Percentiles rank a stretch among this genome's conserved stretches.
Conservation (phyloP, 2,797 vertebrate species). For the Phataginus tricuspis region DNA sequence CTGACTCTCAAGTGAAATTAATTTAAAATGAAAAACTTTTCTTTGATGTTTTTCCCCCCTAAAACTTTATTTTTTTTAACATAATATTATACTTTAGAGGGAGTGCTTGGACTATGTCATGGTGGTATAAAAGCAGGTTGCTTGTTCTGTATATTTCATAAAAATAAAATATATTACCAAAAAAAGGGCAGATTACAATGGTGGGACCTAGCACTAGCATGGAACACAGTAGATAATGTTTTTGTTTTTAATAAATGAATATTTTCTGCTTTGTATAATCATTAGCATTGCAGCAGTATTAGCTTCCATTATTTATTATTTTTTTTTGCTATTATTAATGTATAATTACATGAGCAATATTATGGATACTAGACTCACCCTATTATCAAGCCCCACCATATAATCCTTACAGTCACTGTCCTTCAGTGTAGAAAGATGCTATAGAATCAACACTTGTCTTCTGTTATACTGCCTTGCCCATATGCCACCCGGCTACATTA, state of each 20-base stretch:
- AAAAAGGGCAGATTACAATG: background rate
- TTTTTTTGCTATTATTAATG: too few species aligned
- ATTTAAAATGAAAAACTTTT: background rate
- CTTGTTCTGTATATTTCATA: background rate
- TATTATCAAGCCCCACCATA: too few species aligned
- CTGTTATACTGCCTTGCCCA: too few species aligned
- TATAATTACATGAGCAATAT: too few species aligned
- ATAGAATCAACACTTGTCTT: too few species aligned
- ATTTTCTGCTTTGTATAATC: background rate
- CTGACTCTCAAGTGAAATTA: background rate
- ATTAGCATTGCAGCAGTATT: background rate
- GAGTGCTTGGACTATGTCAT: background rate
- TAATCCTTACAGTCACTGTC: too few species aligned
- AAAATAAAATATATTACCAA: background rate
- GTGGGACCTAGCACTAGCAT: background rate
- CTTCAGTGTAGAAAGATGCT: too few species aligned
- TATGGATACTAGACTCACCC: too few species aligned
- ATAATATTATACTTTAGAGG: background rate
- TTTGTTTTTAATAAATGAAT: constrained; percentile 14
- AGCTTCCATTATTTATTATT: background rate
- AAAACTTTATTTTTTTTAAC: background rate
- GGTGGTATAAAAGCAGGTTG: background rate
- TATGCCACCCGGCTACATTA: too few species aligned
- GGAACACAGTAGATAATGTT: background rate
- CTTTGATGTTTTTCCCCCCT: background rate